These are phyloP conservation scores for Anagyrus pseudococci DNA, from an alignment of 2,888 invertebrate species.

Conservation along the genomic window DNA sequence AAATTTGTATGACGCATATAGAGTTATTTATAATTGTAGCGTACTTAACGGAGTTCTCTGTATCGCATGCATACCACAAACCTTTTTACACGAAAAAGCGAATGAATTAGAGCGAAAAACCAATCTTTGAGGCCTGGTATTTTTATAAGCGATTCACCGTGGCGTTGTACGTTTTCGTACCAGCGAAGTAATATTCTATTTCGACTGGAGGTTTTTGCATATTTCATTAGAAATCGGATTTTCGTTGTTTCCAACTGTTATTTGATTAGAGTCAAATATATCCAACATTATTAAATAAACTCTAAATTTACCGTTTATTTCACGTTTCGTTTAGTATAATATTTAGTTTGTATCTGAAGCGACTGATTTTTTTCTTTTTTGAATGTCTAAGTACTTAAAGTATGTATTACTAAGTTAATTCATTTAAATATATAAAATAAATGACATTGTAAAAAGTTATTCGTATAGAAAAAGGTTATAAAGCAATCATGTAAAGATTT, in stretches of 20 bases:
- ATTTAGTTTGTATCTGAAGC: not conserved
- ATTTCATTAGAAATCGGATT: no score
- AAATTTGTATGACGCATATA: conserved; percentile 25
- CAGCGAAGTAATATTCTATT: no score
- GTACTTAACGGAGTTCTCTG: conserved; percentile 31
- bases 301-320: no score
- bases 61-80: conserved; percentile 17
- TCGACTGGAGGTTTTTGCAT: no score
- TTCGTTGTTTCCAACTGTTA: not conserved
- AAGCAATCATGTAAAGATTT: conserved; percentile 6
- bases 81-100: conserved; percentile 21
- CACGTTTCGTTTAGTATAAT: conserved; percentile 6
- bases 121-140: no score
- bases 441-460: conserved; percentile 6
- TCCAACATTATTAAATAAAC: not conserved
- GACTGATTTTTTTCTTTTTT: conserved; percentile 27
- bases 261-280: not conserved
- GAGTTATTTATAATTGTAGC: conserved; percentile 30
- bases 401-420: conserved; percentile 23
- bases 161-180: conserved; percentile 19
- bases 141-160: conserved; percentile 15
- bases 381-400: conserved; percentile 31
- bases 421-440: conserved; percentile 3
- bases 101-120: conserved; percentile 13
- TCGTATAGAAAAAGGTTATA: not conserved